Conservation (phyloP, 2,888 invertebrate genomes). For the Teinopalpus imperialis region DNA sequence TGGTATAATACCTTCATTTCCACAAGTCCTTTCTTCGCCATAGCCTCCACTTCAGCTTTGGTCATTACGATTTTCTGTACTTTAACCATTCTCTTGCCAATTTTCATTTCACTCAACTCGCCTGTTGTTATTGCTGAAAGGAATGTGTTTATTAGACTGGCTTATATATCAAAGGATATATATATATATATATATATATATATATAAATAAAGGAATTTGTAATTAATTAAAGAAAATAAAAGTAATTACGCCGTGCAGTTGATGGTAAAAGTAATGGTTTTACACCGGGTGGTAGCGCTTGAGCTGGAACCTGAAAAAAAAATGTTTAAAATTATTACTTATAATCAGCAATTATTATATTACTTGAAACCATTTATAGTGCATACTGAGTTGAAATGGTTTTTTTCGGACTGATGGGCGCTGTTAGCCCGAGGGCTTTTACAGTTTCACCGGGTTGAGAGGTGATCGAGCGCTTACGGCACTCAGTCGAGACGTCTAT, state of each 20-base stretch:
- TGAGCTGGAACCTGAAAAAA: slow-evolving; percentile 59
- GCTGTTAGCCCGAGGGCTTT: too few relatives aligned
- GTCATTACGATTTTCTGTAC: slow-evolving; percentile 86
- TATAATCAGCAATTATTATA: too few relatives aligned
- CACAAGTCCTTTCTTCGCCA: slow-evolving; percentile 85
- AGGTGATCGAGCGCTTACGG: too few relatives aligned
- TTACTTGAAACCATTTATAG: too few relatives aligned
- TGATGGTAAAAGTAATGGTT: slow-evolving; percentile 61
- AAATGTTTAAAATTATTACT: not conserved
- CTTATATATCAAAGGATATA: not conserved
- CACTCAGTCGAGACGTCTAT: too few relatives aligned
- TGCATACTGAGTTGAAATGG: too few relatives aligned
- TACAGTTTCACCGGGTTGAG: too few relatives aligned
- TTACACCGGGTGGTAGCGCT: slow-evolving; percentile 69
- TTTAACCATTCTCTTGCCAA: slow-evolving; percentile 83
- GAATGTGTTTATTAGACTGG: not conserved
- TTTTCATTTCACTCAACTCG: slow-evolving; percentile 76
- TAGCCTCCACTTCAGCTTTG: slow-evolving; percentile 84
- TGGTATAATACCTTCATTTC: slow-evolving; percentile 76
- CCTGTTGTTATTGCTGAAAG: slow-evolving; percentile 45
- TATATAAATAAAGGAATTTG: too few relatives aligned
- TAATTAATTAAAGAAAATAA: too few relatives aligned
- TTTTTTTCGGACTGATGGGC: too few relatives aligned
- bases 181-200: too few relatives aligned
- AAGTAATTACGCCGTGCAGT: slow-evolving; percentile 60